These are phyloP conservation scores for Indicator maculatus DNA, from an alignment of 2,113 vertebrate genomes.

Conservation along the genomic window DNA sequence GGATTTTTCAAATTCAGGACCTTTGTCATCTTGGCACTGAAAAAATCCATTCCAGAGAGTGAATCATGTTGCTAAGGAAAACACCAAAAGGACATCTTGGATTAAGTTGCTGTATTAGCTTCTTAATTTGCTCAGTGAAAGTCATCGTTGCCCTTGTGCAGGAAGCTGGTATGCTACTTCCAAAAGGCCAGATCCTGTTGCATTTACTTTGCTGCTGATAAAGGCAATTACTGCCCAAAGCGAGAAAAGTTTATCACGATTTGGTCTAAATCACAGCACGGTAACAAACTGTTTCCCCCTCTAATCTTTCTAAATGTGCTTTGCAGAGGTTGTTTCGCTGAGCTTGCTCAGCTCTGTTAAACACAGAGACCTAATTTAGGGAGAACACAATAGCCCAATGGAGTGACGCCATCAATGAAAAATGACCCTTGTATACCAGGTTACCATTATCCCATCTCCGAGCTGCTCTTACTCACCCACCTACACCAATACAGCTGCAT, in stretches of 20 bases:
- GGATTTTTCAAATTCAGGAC: not conserved
- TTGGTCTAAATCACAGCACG: not conserved
- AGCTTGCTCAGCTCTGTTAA: not conserved
- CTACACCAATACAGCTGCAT: conserved; percentile 61
- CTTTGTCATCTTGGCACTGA: not conserved
- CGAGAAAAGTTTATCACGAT: not conserved
- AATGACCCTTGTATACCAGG: conserved; percentile 38
- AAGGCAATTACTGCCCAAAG: not conserved
- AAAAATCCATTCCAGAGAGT: not conserved
- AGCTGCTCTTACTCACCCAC: conserved; percentile 42
- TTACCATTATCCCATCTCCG: conserved; percentile 39
- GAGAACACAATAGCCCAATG: not conserved
- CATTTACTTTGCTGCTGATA: not conserved
- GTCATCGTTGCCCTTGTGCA: not conserved
- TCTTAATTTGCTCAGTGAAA: not conserved
- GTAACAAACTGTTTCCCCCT: not conserved
- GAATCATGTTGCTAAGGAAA: not conserved
- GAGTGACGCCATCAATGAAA: conserved; percentile 18
- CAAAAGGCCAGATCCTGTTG: not conserved
- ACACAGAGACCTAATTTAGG: conserved; percentile 24
- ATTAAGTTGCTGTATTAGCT: not conserved
- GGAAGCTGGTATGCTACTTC: not conserved
- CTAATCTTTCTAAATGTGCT: conserved; percentile 35
- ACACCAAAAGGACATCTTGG: not conserved
- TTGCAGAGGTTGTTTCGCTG: not conserved